These are phyloP conservation scores for Pelodiscus sinensis DNA, from an alignment of 2,113 vertebrate species.

Conservation along the genomic window DNA sequence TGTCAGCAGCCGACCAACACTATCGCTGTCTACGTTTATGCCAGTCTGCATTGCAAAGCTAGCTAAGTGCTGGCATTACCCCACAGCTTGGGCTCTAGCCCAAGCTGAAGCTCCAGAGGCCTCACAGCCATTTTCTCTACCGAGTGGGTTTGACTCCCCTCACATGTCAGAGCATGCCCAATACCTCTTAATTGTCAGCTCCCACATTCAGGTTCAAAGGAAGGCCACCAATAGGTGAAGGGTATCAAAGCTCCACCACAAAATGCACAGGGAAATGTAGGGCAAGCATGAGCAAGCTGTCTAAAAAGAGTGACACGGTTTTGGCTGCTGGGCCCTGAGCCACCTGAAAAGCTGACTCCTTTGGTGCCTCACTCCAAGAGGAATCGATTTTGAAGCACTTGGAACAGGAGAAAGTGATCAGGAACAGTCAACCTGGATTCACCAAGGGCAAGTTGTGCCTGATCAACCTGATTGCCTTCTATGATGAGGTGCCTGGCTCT, in stretches of 20 bases:
- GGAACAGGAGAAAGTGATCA: too few relatives aligned
- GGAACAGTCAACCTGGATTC: too few relatives aligned
- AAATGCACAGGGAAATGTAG: not conserved
- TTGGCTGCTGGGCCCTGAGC: not conserved
- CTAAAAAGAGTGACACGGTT: not conserved
- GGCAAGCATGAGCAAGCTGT: not conserved
- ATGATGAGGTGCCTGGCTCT: too few relatives aligned
- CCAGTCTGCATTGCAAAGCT: not conserved
- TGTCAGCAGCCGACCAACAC: not conserved
- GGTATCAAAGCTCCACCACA: not conserved
- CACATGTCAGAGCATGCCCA: not conserved
- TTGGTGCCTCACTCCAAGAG: not conserved
- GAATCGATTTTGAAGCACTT: too few relatives aligned
- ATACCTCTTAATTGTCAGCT: not conserved
- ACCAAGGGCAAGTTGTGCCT: too few relatives aligned
- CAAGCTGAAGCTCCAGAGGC: not conserved
- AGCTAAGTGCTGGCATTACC: not conserved
- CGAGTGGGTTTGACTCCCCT: not conserved
- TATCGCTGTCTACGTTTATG: not conserved
- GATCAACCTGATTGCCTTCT: too few relatives aligned
- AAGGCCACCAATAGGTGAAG: not conserved
- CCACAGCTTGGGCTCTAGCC: not conserved
- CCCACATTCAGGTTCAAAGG: not conserved
- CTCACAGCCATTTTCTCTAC: not conserved
- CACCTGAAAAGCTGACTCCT: not conserved